Evolutionary conservation across 2,797 vertebrate species (phyloP).

Genomic region (Lindbergichthys nudifrons): DNA sequence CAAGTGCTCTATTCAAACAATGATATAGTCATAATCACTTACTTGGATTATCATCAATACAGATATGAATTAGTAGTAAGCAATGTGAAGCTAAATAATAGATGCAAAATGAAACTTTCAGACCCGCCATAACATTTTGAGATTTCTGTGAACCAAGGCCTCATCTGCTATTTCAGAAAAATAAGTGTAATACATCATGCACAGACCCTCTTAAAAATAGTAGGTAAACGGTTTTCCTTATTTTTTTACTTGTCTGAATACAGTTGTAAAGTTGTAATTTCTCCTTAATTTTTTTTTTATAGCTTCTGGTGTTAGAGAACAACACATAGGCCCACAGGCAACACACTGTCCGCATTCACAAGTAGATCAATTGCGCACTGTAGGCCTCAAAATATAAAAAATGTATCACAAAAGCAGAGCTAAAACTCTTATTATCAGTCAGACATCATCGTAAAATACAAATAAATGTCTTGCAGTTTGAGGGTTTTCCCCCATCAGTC

Average conservation of each 20-base stretch:
- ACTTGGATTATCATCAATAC: not conserved
- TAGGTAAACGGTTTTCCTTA: not conserved
- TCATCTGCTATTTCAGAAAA: not conserved
- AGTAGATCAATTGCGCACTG: not conserved
- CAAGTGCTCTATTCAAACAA: not conserved
- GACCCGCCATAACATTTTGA: not conserved
- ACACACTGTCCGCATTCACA: constrained; percentile 20
- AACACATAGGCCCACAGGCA: constrained; percentile 7
- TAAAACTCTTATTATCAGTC: not conserved
- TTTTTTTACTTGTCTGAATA: too few species aligned
- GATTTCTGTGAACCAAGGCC: not conserved
- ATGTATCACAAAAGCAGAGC: not conserved
- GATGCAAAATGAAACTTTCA: not conserved
- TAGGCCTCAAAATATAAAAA: not conserved
- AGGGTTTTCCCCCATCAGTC: constrained; percentile 36
- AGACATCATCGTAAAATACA: not conserved
- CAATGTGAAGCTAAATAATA: not conserved
- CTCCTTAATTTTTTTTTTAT: not conserved
- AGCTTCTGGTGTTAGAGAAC: constrained; percentile 31
- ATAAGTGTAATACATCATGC: not conserved
- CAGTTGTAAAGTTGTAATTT: not conserved
- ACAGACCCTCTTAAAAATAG: not conserved
- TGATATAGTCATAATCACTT: not conserved
- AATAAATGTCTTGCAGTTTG: constrained; percentile 37
- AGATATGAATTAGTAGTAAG: not conserved